Evolutionary conservation across 1,140 invertebrate genomes (phyloP).

Genomic region (Anastrepha obliqua): DNA sequence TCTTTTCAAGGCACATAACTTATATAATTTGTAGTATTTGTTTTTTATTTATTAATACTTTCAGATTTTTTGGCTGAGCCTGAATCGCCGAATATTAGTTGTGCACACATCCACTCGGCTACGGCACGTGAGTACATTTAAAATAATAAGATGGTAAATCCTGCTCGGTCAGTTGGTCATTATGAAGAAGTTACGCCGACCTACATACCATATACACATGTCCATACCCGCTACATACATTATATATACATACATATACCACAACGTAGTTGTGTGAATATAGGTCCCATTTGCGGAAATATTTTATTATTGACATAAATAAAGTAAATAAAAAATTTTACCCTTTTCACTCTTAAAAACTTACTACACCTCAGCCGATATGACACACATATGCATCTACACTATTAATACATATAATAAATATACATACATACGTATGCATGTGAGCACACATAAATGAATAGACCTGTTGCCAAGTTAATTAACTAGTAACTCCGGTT

Average conservation of each 20-base stretch:
- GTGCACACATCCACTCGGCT: too few species aligned
- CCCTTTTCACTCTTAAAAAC: conserved; percentile 7
- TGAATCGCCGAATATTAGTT: too few species aligned
- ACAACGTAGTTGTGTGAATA: neutral
- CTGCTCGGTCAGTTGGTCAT: neutral
- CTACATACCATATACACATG: too few species aligned
- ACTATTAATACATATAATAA: too few species aligned
- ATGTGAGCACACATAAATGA: neutral
- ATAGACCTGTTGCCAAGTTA: neutral
- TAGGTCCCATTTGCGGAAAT: neutral
- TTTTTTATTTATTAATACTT: too few species aligned
- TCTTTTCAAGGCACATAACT: too few species aligned
- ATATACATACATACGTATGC: neutral
- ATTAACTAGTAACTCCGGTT: neutral
- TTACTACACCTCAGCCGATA: neutral
- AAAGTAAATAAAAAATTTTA: conserved; percentile 1
- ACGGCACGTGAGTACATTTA: too few species aligned
- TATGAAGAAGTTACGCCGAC: too few species aligned
- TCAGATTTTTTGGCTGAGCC: too few species aligned
- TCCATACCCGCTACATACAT: too few species aligned
- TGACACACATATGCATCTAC: neutral
- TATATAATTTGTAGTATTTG: too few species aligned
- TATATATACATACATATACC: neutral
- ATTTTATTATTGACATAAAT: neutral
- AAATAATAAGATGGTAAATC: too few species aligned